Evolutionary conservation across 2,113 vertebrate species (phyloP), one percentile per base, ranked within the genome.

Genomic region (Cyanoderma ruficeps): DNA sequence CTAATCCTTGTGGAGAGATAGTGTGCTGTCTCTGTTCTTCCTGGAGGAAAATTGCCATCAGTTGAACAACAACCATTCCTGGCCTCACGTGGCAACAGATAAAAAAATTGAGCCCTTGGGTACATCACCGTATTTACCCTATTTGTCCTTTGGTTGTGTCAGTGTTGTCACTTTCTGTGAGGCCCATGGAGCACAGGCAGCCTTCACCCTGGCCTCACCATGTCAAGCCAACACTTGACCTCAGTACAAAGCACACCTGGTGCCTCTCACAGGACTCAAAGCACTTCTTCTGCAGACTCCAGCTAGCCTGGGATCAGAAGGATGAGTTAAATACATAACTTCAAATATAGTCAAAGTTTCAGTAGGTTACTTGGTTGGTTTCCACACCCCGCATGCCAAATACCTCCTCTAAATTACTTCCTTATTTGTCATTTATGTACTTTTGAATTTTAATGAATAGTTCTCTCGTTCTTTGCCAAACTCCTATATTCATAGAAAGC

Each of bases 391-490:
- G 93, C 88, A 90, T 95, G 95, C 96, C 97, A 97, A 97, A 96
- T 90, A 94, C 95, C 94, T 97, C 94, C 90, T 96, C 94, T 97
- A 96, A 96, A 96, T 97, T 96, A 95, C 97, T 97, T 96, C 96
- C 97, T 95, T 97, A 96, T 97, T 97, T 97, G 97, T 97, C 96
- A 96, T 97, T 97, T 97, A 96, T 97, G 94, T 97, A 96, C 95
- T 97, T 97, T 87, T 97, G 96, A 96, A 97, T 96, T 97, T 96
- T 96, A 97, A 97, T 97, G 96, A 97, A 97, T 96, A 96, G 93
- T 96, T 97, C 95, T 96, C 78, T 86, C 56, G 81, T 91, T 94
- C 96, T 89, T 97, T 97, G 97, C 97, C 97, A 97, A 97, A 96
- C 94, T 97, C 92, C 41, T 96, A 96, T 97, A 96, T 97, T 97